Percentiles rank a stretch among this genome's conserved stretches.
phyloP scores from a whole-genome alignment of 2,113 vertebrate species.

The Tympanuchus pallidicinctus region DNA sequence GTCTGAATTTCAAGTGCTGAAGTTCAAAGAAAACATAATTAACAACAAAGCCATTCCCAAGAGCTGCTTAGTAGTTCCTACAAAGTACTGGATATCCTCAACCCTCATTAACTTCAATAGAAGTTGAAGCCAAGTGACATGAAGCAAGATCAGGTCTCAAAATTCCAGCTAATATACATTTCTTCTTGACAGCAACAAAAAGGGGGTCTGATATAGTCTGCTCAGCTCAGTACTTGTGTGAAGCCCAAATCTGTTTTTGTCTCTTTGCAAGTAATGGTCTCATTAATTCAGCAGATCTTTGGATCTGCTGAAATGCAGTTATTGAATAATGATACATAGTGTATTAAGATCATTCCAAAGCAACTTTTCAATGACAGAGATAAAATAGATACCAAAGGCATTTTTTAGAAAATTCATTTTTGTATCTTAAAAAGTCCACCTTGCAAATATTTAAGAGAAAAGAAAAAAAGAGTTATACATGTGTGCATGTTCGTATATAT shows the following conservation, averaged over 20 bases:
- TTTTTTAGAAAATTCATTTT: background rate
- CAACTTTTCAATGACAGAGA: background rate
- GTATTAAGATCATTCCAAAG: background rate
- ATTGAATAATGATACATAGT: background rate
- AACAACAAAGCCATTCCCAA: conserved; percentile 28
- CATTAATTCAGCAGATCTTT: background rate
- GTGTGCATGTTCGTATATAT: background rate
- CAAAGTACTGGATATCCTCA: background rate
- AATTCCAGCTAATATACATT: background rate
- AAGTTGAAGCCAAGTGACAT: background rate
- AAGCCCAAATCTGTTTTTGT: background rate
- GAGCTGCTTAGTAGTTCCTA: conserved; percentile 25
- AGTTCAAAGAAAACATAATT: conserved; percentile 47
- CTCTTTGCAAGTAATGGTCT: accelerated
- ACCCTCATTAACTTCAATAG: background rate
- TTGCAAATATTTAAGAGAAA: background rate
- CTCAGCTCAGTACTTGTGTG: background rate
- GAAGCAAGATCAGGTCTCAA: background rate
- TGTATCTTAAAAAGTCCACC: accelerated
- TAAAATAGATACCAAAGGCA: background rate
- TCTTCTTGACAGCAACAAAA: background rate
- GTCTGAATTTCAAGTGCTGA: background rate
- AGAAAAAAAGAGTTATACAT: background rate
- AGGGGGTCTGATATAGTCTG: accelerated
- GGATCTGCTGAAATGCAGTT: background rate